Base-by-base conservation (phyloP, 1,140 invertebrate genomes). In the Leptopilina clavipes region DNA sequence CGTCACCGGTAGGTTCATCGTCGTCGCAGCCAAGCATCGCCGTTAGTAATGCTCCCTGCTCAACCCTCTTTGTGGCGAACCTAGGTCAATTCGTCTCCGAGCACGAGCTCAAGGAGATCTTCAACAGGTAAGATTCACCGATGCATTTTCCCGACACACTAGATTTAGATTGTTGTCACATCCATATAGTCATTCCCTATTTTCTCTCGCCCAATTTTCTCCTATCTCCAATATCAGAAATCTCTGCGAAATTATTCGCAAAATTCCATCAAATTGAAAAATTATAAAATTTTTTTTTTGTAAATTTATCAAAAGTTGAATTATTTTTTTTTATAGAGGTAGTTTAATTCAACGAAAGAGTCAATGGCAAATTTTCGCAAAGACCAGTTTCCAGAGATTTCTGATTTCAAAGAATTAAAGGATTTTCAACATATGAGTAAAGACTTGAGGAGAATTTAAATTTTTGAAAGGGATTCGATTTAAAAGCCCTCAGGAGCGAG, bases 41-140 rank as follows among this genome's bases (percentile, higher is more conserved):
- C 83, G 90, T 91, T 76, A 92, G 90, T 86, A 94, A 94, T 88
- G 93, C 95, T 80, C 97, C 97, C 70, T 99, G 98, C 92, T 99
- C 97, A 73, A 99, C 98, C 75, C 94, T 99, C 59, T 99, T 99
- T 92, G 97, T 99, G 83, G 97, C 97, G 84, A 99, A 99, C 91
- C 93, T 99, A 81, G 97, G 97, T 59, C 96, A 97, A 89, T 98
- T 98, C 88, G 96, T 98, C 82, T 97, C 97, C 73, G 98, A 99
- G 90, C 97, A 98, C 87, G 98, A 99, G 91, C 93, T 99, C 77
- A 98, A 98, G 92, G 97, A 98, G 90, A 95, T 99, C 86, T 99
- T 98, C 92, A 96, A 95, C 93, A 98, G 97, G 97, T 99, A 91
- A 92, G 92, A 65, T 31, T 31, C 59, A 65, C 22, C 11, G 22